Base-by-base conservation (phyloP, 2,888 invertebrate species). In the Hipparchia sbordonii region DNA sequence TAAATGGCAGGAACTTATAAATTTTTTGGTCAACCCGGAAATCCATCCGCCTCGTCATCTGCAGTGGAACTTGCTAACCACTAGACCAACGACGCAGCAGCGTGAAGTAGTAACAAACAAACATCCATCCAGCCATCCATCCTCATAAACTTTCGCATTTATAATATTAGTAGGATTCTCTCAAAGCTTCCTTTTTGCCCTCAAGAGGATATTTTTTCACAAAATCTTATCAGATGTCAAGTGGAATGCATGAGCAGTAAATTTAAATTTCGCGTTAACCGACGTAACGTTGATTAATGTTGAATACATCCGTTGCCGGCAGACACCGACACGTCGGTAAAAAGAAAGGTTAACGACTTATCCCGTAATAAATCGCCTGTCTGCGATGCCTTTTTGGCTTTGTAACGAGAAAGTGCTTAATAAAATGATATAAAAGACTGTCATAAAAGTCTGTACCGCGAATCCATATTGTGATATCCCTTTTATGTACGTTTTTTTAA, bases 341-440 rank as follows among this genome's bases (percentile, higher is more conserved):
- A 74, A 74, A 74, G 74, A 70, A 74, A 72, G 72, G 74, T 72
- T 70, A 74, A 74, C 74, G 74, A 74, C 67, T 72, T 67, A 72
- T 72, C 70, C 70, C 70, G 70, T 72, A 72, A 74, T 72, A 70
- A 67, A 70, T 74, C 67, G 70, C 71, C 70, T 72, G 70, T 66
- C 72, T 72, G 59, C 67, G 69, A 60, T 51, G 71, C 62, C 61
- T 72, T 70, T 70, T 70, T 70, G 63, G 70, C 70, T 70, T 56
- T 70, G 62, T 56, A 70, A 62, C 70, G 70, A 70, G 48, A 63
- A 70, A 46, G 62, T 56, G 70, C 70, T 56, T 63, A 63, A 63
- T 70, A 70, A 70, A 70, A 63, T 70, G 70, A 56, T 70, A 70
- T 70, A 70, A 63, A 70, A 70, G 70, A 70, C 54, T 70, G 70